Evolutionary conservation across 2,888 invertebrate genomes (phyloP).

Genomic region (Cartodere bifasciata): DNA sequence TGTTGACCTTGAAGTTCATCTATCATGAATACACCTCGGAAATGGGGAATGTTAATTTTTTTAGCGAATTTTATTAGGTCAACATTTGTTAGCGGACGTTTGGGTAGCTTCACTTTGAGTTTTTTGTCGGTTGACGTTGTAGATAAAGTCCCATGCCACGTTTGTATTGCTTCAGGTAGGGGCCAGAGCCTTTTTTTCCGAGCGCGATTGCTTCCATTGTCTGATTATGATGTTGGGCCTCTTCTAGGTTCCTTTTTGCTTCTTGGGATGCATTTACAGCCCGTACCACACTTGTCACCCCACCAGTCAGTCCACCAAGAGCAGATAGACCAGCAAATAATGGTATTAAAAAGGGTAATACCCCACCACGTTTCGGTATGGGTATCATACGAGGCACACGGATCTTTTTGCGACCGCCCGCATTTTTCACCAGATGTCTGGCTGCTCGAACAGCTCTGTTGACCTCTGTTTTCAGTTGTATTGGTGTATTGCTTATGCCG

Average conservation of each 20-base stretch:
- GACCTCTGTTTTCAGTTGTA: neutral
- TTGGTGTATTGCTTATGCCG: neutral
- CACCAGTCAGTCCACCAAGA: slow-evolving; percentile 1
- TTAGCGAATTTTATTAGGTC: no score
- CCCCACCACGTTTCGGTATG: neutral
- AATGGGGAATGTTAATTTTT: slow-evolving; percentile 7
- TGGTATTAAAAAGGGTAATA: slow-evolving; percentile 1
- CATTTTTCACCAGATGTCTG: slow-evolving; percentile 3
- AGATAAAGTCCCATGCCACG: no score
- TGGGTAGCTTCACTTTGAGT: no score
- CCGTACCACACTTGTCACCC: neutral
- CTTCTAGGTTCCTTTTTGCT: neutral
- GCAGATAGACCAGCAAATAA: slow-evolving; percentile 1
- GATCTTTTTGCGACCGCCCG: slow-evolving; percentile 4
- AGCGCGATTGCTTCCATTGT: neutral
- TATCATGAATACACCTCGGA: slow-evolving; percentile 8
- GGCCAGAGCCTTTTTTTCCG: neutral
- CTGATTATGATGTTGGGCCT: neutral
- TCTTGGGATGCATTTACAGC: neutral
- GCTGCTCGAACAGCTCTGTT: slow-evolving; percentile 5
- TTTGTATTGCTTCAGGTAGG: neutral
- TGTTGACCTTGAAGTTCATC: slow-evolving; percentile 3
- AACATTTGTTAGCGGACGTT: no score
- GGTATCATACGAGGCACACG: neutral
- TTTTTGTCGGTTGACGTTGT: no score